Percentiles rank a stretch among this genome's conserved stretches.
phyloP scores from a whole-genome alignment of 2,797 vertebrate species.

The Trichosurus vulpecula region DNA sequence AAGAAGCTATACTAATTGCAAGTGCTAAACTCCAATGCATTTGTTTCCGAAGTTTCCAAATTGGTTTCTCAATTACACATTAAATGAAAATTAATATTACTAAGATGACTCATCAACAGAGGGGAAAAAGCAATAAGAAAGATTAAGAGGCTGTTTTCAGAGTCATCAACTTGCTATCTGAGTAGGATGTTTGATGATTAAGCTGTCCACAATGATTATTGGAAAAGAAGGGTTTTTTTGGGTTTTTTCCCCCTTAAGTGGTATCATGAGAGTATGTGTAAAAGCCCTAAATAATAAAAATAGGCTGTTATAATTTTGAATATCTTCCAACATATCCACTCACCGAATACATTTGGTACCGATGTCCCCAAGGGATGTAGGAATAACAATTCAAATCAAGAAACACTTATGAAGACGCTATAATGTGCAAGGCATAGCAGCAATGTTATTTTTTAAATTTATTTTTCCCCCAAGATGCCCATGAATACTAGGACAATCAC shows the following conservation, averaged over 20 bases:
- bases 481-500: not conserved
- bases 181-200: not conserved
- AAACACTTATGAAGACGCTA: not conserved
- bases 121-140: not conserved
- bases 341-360: not conserved
- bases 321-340: not conserved
- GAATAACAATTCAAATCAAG: not conserved
- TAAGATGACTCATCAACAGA: not conserved
- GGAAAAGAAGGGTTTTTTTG: not conserved
- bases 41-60: conserved; percentile 20
- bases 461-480: not conserved
- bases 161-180: not conserved
- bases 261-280: not conserved
- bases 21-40: not conserved
- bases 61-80: conserved; percentile 3
- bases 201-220: not conserved
- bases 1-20: not conserved
- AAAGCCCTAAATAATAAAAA: not conserved
- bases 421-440: not conserved
- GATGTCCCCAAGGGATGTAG: not conserved
- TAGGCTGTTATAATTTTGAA: not conserved
- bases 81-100: conserved; percentile 13
- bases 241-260: not conserved
- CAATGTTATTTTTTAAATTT: not conserved
- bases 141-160: not conserved